Evolutionary conservation across 2,888 invertebrate species (phyloP), one percentile per base, ranked within the genome.

Genomic region (Cheilosia scutellata): DNA sequence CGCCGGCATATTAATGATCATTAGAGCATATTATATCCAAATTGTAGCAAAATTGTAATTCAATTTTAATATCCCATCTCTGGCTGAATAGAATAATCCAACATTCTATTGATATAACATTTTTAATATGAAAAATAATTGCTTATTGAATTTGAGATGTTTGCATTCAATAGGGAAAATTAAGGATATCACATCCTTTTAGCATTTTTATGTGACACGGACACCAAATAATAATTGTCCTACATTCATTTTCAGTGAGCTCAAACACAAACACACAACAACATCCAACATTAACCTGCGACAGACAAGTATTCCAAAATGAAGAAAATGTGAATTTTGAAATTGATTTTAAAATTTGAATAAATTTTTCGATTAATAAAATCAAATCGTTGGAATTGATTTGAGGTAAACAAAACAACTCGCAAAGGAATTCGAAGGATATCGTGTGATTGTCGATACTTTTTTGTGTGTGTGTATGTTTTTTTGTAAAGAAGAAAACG

Each of bases 261-360:
- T 47, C 5, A 42, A n/a, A n/a, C 5, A 70, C 58, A 40, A 42
- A 33, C 58, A 40, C 49, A 33, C 20, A 47, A 25, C 47, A 16
- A 40, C 11, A n/a, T 27, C 9, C 11, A 37, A 11, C 11, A 11
- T 37, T 11, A 37, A 11, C 37, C 16, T 20, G 33, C 13, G n/a
- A 31, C 57, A n/a, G 31, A 31, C 57, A 16, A 33, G 57, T 27
- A 25, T 11, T 47, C 4, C 16, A 2, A n/a, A n/a, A 44, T 16
- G 7, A 47, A 47, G 7, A 7, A 16, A 47, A 7, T 44, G 16
- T 68, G 82, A 72, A 76, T 82, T 86, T 77, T 57, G 55, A 82
- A 87, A 87, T 82, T 82, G 72, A 82, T 82, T 82, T 87, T 60
- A 70, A 82, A 87, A 87, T 87, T 87, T 87, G 87, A 87, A 87